Evolutionary conservation across 1,140 invertebrate species (phyloP), one percentile per base, ranked within the genome.

Genomic region (Andricus grossulariae): DNA sequence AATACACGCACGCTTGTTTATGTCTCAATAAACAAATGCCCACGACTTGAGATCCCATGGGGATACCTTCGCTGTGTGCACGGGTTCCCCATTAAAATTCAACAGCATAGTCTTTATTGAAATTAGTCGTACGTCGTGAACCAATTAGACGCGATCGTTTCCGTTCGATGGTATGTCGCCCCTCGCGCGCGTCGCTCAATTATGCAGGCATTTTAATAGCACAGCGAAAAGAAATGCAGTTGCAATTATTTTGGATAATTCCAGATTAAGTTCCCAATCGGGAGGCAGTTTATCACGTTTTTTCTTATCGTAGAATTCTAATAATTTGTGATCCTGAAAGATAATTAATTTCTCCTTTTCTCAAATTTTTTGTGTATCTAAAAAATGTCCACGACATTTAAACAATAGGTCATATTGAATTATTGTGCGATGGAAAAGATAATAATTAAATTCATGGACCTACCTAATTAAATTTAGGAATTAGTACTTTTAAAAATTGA

Each of bases 121-220:
- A 81, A 81, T 81, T 81, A 81, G 80, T 81, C 72, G 71, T 74
- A 75, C 57, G 77, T 81, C 45, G 80, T 75, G 76, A 81, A 81
- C 76, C 78, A 81, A 81, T 81, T 81, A 78, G 77, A 81, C 77
- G 74, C 51, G 76, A 81, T 74, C 76, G 76, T 76, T 78, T 74
- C 60, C 74, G 19, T 80, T 11, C 39, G 10, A 39, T 78, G 19
- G 55, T 78, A 60, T 21, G 74, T 78, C 21, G 50, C 72, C 25
- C 25, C 25, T 3, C 5, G 25, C 25, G 25, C 25, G 5, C 25
- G 25, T 32, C 4, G 25, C 19, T 13, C 60, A 54, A 75, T 74
- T 73, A 74, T 39, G 52, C 25, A 66, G 76, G 72, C 74, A 76
- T 76, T 71, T 74, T 71, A 73, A 78, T 81, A 45, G 74, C 70